phyloP scores from a whole-genome alignment of 2,888 invertebrate genomes.

The Sarcophaga subvicina region DNA sequence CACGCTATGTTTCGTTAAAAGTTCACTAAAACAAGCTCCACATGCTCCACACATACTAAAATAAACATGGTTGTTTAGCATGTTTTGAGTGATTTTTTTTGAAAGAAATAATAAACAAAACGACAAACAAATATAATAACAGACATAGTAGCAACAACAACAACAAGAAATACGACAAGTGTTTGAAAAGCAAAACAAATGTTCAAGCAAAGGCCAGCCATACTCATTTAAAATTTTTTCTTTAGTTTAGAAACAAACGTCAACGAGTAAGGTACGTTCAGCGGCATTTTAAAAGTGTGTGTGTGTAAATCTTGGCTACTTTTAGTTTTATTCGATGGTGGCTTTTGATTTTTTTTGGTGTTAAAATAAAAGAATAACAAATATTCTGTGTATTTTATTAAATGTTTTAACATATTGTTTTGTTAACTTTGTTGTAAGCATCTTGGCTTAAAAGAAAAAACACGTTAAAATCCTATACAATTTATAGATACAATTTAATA shows the following conservation, averaged over 20 bases:
- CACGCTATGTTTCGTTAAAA: background rate
- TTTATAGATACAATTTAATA: background rate
- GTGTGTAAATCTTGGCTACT: background rate
- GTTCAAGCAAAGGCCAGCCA: constrained; percentile 17
- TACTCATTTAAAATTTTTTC: constrained; percentile 2
- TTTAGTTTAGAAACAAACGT: constrained; percentile 65
- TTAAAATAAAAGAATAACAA: too few species aligned
- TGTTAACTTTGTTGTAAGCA: too few species aligned
- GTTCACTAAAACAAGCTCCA: constrained; percentile 48
- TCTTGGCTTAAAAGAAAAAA: background rate
- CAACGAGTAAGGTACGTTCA: constrained; percentile 67
- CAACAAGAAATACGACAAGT: background rate
- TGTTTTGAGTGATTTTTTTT: constrained; percentile 32
- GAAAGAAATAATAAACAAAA: constrained; percentile 40
- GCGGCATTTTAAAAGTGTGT: background rate
- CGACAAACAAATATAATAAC: constrained; percentile 37
- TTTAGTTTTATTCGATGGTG: background rate
- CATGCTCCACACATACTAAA: constrained; percentile 32
- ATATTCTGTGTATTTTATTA: too few species aligned
- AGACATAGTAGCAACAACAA: constrained; percentile 30
- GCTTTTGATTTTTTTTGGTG: background rate
- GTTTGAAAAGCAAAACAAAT: too few species aligned
- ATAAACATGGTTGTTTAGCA: constrained; percentile 15
- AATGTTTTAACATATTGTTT: too few species aligned
- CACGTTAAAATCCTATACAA: background rate